A percentile compares a stretch with the other conserved stretches of the same genome.
Conservation (phyloP, 2,797 vertebrate genomes). For the Acanthurus lineatus region DNA sequence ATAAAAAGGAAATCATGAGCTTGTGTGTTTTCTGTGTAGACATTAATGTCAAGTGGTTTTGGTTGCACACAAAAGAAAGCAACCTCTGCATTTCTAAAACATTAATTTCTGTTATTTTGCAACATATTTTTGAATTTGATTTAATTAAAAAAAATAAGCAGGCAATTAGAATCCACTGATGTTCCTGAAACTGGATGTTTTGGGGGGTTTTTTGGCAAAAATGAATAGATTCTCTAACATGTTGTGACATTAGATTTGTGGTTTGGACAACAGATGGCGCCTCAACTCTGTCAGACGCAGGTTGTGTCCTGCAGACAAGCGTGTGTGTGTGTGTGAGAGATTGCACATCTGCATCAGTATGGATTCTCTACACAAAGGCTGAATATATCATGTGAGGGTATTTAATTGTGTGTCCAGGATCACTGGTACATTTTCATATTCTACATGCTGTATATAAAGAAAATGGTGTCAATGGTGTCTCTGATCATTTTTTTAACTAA, state of each 20-base stretch:
- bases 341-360: neutral
- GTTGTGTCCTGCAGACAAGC: neutral
- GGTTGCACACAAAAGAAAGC: no score
- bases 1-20: neutral
- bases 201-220: neutral
- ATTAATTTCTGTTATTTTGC: no score
- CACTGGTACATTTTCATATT: neutral
- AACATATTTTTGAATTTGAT: no score
- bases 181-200: neutral
- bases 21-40: no score
- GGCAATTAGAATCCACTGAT: no score
- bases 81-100: no score
- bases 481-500: neutral
- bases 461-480: neutral
- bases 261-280: slow-evolving; percentile 54
- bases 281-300: neutral
- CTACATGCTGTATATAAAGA: neutral
- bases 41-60: no score
- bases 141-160: no score
- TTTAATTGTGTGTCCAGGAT: neutral
- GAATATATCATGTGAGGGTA: neutral
- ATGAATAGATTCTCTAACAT: neutral
- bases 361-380: neutral
- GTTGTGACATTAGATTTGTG: neutral
- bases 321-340: neutral